Evolutionary conservation across 2,113 vertebrate species (phyloP).

Genomic region (Psilopsiagon aurifrons): DNA sequence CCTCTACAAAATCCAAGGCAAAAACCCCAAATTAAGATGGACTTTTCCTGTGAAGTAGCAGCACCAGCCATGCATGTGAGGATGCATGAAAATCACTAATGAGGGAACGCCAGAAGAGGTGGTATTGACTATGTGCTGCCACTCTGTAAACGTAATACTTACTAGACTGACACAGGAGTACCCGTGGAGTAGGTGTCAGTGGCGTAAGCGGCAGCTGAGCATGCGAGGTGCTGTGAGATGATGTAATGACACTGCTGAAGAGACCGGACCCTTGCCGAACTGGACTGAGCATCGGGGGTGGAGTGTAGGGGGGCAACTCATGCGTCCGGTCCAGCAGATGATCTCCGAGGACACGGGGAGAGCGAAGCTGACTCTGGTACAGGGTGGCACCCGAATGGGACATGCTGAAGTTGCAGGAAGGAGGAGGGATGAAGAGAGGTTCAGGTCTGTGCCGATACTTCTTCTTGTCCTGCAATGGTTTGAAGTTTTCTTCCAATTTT

Average conservation of each 20-base stretch:
- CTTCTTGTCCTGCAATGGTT: constrained; percentile 76
- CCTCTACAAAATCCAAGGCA: not conserved
- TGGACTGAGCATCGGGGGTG: constrained; percentile 88
- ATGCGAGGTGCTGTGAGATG: constrained; percentile 60
- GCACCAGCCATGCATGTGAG: not conserved
- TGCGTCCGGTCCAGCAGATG: constrained; percentile 72
- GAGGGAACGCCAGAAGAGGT: not conserved
- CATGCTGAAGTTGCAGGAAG: constrained; percentile 70
- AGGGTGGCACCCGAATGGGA: constrained; percentile 78
- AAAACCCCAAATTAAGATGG: not conserved
- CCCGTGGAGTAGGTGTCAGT: constrained; percentile 76
- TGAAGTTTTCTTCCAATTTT: constrained; percentile 73
- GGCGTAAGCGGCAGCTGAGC: constrained; percentile 78
- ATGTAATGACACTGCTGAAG: constrained; percentile 81
- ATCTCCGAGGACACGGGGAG: constrained; percentile 76
- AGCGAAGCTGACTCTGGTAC: constrained; percentile 88
- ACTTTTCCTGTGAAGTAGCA: not conserved
- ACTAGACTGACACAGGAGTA: constrained; percentile 82
- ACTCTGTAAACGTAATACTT: constrained; percentile 50
- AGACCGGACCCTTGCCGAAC: constrained; percentile 87
- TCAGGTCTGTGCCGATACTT: constrained; percentile 81
- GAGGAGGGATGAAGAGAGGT: constrained; percentile 86
- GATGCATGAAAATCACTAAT: not conserved
- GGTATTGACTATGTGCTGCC: not conserved
- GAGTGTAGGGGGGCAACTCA: constrained; percentile 82